These are phyloP conservation scores for Euura saliciscinereae DNA, from an alignment of 1,140 invertebrate species.

Conservation along the genomic window DNA sequence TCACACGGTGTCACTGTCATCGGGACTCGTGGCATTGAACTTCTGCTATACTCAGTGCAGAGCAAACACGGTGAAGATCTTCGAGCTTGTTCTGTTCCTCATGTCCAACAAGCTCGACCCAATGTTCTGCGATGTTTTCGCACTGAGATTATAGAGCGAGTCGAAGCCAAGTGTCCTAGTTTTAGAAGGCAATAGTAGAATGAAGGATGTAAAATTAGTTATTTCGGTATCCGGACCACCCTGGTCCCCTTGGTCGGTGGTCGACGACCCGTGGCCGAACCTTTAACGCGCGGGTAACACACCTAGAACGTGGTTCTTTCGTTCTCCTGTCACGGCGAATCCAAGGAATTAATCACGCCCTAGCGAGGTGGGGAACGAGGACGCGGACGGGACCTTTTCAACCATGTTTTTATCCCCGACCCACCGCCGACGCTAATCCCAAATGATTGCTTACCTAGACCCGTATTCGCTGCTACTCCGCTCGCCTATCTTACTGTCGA, in stretches of 20 bases:
- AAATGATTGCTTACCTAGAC: slow-evolving; percentile 13
- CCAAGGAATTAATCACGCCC: slow-evolving; percentile 12
- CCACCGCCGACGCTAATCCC: slow-evolving; percentile 15
- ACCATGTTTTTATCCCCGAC: slow-evolving; percentile 12
- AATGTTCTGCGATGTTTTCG: no score
- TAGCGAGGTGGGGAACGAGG: neutral
- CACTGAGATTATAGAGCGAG: no score
- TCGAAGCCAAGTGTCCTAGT: no score
- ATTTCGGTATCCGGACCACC: neutral
- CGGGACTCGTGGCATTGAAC: no score
- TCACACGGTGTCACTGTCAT: no score
- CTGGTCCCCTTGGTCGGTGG: neutral
- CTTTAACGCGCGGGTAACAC: slow-evolving; percentile 4
- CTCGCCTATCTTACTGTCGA: neutral
- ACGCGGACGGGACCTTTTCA: slow-evolving; percentile 9
- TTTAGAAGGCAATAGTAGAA: no score
- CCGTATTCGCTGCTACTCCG: neutral
- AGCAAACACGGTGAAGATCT: no score
- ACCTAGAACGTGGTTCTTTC: slow-evolving; percentile 5
- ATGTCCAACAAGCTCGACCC: no score
- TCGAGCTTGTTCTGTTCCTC: no score
- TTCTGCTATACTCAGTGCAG: no score
- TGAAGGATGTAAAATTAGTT: no score
- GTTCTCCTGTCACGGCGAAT: slow-evolving; percentile 9
- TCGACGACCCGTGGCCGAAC: neutral